These are phyloP conservation scores for Drosophila pseudoobscura DNA, from an alignment of 1,140 invertebrate genomes.

Conservation along the genomic window DNA sequence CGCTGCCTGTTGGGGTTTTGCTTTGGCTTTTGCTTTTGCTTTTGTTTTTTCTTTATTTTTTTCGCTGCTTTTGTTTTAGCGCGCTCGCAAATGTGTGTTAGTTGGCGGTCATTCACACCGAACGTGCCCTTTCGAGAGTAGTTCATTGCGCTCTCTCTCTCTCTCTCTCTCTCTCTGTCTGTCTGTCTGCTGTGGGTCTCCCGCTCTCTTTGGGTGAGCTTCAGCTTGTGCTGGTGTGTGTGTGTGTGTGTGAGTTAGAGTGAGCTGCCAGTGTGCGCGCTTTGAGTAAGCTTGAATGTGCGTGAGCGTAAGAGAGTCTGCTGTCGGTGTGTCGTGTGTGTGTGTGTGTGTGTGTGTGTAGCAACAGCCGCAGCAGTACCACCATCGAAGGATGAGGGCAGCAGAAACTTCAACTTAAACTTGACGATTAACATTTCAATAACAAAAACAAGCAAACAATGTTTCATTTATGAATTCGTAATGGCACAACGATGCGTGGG, in stretches of 20 bases:
- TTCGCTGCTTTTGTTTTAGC: conserved; percentile 75
- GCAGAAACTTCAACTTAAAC: conserved; percentile 47
- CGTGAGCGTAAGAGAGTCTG: conserved; percentile 7
- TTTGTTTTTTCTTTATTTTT: conserved; percentile 13
- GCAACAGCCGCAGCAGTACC: no score
- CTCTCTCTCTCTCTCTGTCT: conserved; percentile 13
- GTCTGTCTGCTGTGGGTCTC: conserved; percentile 3
- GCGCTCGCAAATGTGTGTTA: conserved; percentile 83
- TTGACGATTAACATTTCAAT: conserved; percentile 41
- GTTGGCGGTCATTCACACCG: conserved; percentile 82
- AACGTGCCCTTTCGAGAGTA: conserved; percentile 79
- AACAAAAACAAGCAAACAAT: conserved; percentile 1
- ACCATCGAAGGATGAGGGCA: neutral
- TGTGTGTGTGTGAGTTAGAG: neutral
- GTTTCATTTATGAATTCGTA: neutral
- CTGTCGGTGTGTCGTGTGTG: conserved; percentile 18
- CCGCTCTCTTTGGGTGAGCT: conserved; percentile 13
- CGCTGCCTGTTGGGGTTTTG: conserved; percentile 51
- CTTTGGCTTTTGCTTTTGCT: conserved; percentile 13
- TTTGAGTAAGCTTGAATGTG: neutral
- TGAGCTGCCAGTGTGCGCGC: neutral
- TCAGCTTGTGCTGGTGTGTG: no score
- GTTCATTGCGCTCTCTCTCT: conserved; percentile 32
- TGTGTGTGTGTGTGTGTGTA: conserved; percentile 19
- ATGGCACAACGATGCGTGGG: no score